Percentiles rank a stretch among this genome's conserved stretches.
phyloP scores from a whole-genome alignment of 2,113 vertebrate species.

The Notechis scutatus region DNA sequence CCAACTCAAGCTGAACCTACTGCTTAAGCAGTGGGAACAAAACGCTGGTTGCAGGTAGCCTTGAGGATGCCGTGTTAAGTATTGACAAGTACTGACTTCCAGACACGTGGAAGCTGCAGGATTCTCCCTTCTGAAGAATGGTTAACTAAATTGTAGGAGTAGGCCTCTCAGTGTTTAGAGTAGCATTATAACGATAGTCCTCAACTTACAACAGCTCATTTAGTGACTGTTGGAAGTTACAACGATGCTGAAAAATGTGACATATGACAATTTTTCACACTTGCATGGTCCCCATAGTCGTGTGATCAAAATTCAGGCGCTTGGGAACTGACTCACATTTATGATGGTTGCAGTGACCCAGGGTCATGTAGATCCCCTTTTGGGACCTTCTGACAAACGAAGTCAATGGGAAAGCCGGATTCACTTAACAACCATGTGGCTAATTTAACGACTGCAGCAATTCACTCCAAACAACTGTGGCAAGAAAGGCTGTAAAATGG shows the following conservation, averaged over 20 bases:
- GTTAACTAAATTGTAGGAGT: background rate
- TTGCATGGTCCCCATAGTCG: background rate
- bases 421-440: background rate
- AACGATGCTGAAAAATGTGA: background rate
- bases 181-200: background rate
- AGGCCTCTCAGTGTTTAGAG: background rate
- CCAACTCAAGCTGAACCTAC: background rate
- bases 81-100: background rate
- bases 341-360: background rate
- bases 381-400: background rate
- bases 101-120: background rate
- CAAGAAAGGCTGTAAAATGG: background rate
- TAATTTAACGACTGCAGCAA: background rate
- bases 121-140: background rate
- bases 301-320: background rate
- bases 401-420: background rate
- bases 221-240: background rate
- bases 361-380: background rate
- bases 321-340: background rate
- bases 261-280: background rate
- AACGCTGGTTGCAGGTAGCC: background rate
- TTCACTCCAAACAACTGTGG: background rate
- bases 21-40: background rate
- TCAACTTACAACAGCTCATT: background rate
- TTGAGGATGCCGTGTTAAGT: background rate